A percentile compares a stretch with the other conserved stretches of the same genome.
Evolutionary conservation across 2,888 invertebrate species (phyloP).

Genomic region (Agrotis clavis): DNA sequence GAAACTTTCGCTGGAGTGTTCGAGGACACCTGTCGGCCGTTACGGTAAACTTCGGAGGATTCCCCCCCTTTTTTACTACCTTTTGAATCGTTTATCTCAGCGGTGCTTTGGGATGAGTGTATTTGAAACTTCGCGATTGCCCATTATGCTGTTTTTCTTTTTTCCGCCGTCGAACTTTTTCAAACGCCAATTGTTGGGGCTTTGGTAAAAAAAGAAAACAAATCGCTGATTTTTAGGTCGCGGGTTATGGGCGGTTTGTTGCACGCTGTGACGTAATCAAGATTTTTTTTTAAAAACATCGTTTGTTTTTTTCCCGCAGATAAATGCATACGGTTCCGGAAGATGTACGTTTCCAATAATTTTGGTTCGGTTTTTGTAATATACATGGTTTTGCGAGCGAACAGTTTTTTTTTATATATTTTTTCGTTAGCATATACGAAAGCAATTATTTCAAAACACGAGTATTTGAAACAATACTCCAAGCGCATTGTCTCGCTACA

Average conservation of each 20-base stretch:
- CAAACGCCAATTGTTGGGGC: conserved; percentile 63
- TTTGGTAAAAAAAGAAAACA: conserved; percentile 54
- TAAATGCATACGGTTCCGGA: conserved; percentile 47
- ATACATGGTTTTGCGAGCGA: conserved; percentile 26
- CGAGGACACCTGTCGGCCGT: conserved; percentile 81
- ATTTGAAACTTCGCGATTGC: conserved; percentile 80
- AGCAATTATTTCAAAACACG: conserved; percentile 44
- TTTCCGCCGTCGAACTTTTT: conserved; percentile 62
- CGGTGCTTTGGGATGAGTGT: conserved; percentile 75
- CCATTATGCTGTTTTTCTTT: conserved; percentile 77
- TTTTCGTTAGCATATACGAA: conserved; percentile 32
- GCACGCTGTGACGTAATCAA: conserved; percentile 63
- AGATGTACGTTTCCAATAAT: conserved; percentile 55
- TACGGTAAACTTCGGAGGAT: conserved; percentile 71
- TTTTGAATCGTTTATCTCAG: conserved; percentile 78
- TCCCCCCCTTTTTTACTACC: conserved; percentile 72
- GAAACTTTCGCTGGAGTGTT: conserved; percentile 68
- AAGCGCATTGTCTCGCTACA: conserved; percentile 49
- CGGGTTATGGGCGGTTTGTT: conserved; percentile 57
- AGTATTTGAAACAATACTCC: conserved; percentile 51
- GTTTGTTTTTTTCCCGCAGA: conserved; percentile 37
- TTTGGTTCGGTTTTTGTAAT: conserved; percentile 32
- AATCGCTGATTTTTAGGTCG: conserved; percentile 63
- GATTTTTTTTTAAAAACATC: conserved; percentile 39
- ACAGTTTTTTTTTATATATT: conserved; percentile 2